phyloP scores from a whole-genome alignment of 2,797 vertebrate species.

The Danio kyathit region DNA sequence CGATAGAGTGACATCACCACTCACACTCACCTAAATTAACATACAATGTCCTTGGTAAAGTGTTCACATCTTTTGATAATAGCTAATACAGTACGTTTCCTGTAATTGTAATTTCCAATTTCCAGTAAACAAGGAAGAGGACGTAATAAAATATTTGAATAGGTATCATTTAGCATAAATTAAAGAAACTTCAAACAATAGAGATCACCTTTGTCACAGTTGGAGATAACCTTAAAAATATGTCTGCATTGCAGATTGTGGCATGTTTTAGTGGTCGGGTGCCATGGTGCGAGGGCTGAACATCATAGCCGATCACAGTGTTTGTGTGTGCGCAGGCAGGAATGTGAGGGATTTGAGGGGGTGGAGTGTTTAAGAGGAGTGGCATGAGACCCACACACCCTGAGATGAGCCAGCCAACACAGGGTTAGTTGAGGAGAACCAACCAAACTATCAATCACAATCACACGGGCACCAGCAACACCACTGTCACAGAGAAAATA shows the following conservation, averaged over 20 bases:
- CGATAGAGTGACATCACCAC: too few species aligned
- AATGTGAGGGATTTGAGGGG: conserved; percentile 46
- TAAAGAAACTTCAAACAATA: neutral
- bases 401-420: conserved; percentile 15
- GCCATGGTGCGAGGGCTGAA: conserved; percentile 4
- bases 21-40: neutral
- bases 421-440: conserved; percentile 46
- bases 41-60: neutral
- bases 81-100: neutral
- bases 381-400: conserved; percentile 39
- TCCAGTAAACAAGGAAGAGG: too few species aligned
- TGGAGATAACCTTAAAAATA: neutral
- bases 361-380: conserved; percentile 32
- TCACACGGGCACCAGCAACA: conserved; percentile 32
- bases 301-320: neutral
- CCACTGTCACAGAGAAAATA: conserved; percentile 20
- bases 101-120: neutral
- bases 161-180: conserved; percentile 9
- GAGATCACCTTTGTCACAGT: neutral
- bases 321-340: conserved; percentile 11
- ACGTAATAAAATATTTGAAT: neutral
- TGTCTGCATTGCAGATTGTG: conserved; percentile 2
- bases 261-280: neutral
- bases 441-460: conserved; percentile 41
- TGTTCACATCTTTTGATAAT: neutral